These are phyloP conservation scores for Cebidichthys violaceus DNA, from an alignment of 2,113 vertebrate species.

Conservation along the genomic window DNA sequence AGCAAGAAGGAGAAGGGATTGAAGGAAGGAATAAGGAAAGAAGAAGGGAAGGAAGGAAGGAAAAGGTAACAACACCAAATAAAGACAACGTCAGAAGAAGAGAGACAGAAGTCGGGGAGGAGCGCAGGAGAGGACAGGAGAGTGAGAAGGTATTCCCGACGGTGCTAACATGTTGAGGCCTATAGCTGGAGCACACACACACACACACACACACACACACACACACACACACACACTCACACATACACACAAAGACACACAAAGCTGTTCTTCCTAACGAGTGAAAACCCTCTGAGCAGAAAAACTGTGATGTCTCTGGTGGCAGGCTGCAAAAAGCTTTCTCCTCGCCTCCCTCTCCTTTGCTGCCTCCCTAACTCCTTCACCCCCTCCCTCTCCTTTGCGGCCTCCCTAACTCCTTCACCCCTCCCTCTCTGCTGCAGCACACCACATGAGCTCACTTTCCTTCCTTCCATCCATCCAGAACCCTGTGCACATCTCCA, in stretches of 20 bases:
- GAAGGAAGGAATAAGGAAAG: too few species aligned
- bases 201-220: conserved; percentile 17
- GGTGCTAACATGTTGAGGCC: conserved; percentile 60
- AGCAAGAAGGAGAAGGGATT: background rate
- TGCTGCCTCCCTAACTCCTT: conserved; percentile 27
- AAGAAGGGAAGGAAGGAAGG: background rate
- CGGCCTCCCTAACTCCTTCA: conserved; percentile 31
- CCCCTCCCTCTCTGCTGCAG: background rate
- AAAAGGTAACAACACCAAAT: background rate
- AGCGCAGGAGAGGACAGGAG: conserved; percentile 38
- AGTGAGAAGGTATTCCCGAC: conserved; percentile 47
- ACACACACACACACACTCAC: conserved; percentile 4
- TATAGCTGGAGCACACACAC: conserved; percentile 19
- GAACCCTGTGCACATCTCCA: conserved; percentile 18
- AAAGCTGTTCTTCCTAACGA: conserved; percentile 64
- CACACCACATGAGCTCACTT: conserved; percentile 1
- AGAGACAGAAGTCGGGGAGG: conserved; percentile 33
- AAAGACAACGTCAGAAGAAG: conserved; percentile 21
- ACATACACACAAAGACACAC: conserved; percentile 20
- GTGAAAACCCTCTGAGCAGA: conserved; percentile 74
- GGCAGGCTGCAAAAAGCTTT: conserved; percentile 84
- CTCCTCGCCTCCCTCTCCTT: conserved; percentile 41
- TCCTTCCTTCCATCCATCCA: conserved; percentile 34
- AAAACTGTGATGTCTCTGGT: conserved; percentile 80
- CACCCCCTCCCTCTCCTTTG: conserved; percentile 8